Evolutionary conservation across 2,888 invertebrate species (phyloP).

Genomic region (Adineta ricciae): DNA sequence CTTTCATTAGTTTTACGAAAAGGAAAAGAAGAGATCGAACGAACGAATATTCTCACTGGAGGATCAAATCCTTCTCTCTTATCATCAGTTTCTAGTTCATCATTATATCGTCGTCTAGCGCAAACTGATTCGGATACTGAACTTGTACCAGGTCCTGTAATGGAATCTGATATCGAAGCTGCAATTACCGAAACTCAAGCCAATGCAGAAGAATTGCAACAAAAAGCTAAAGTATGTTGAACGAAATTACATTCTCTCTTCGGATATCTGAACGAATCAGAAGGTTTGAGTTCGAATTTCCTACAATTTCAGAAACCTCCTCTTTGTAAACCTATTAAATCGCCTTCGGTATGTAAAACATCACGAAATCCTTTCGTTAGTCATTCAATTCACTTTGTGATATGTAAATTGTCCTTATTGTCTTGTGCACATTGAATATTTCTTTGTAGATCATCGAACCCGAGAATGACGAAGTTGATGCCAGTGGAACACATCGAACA

Average conservation of each 20-base stretch:
- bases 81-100: not conserved
- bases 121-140: not conserved
- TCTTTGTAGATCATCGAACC: not conserved
- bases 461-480: not conserved
- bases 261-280: too few species aligned
- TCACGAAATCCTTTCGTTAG: too few species aligned
- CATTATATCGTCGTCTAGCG: not conserved
- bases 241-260: too few species aligned
- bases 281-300: too few species aligned
- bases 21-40: slow-evolving; percentile 18
- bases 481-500: not conserved
- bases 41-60: not conserved
- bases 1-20: not conserved
- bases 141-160: not conserved
- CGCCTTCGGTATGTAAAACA: too few species aligned
- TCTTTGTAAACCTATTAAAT: too few species aligned
- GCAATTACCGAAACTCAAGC: not conserved
- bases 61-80: not conserved
- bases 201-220: not conserved
- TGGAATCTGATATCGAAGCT: not conserved
- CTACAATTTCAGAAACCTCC: too few species aligned
- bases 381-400: too few species aligned
- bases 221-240: not conserved
- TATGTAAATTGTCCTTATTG: not conserved
- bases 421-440: too few species aligned